Conservation (phyloP, 1,140 invertebrate species). For the Teleogryllus occipitalis region DNA sequence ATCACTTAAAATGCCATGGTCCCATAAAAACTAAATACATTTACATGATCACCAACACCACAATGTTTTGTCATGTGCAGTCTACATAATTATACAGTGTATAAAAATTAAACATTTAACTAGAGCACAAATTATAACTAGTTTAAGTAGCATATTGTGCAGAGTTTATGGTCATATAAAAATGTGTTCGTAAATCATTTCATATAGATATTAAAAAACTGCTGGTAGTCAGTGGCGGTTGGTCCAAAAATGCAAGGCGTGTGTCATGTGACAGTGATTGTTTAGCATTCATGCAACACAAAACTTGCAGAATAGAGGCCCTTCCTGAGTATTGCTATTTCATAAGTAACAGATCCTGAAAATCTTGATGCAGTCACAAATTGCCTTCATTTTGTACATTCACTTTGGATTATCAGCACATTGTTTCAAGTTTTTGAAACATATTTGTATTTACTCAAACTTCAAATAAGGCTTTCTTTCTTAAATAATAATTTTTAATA, state of each 20-base stretch:
- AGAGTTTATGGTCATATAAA: not conserved
- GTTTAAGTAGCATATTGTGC: not conserved
- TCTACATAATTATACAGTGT: not conserved
- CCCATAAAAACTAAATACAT: not conserved
- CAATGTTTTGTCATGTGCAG: not conserved
- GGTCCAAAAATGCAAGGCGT: not conserved
- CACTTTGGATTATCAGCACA: no score
- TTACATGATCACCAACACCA: not conserved
- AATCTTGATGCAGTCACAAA: no score
- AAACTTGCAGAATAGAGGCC: not conserved
- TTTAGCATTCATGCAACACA: not conserved
- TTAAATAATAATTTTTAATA: no score
- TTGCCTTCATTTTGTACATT: no score
- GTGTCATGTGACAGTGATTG: not conserved
- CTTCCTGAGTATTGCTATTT: not conserved
- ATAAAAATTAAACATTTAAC: not conserved
- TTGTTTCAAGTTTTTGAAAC: no score
- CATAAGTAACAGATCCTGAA: no score
- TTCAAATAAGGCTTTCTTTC: no score
- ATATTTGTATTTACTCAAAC: no score
- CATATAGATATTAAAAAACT: not conserved
- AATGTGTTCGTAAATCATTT: not conserved
- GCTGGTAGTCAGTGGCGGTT: not conserved
- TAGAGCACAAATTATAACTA: not conserved
- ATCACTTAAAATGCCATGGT: not conserved